Conservation (phyloP, 2,888 invertebrate species). For the Thereva nobilitata region DNA sequence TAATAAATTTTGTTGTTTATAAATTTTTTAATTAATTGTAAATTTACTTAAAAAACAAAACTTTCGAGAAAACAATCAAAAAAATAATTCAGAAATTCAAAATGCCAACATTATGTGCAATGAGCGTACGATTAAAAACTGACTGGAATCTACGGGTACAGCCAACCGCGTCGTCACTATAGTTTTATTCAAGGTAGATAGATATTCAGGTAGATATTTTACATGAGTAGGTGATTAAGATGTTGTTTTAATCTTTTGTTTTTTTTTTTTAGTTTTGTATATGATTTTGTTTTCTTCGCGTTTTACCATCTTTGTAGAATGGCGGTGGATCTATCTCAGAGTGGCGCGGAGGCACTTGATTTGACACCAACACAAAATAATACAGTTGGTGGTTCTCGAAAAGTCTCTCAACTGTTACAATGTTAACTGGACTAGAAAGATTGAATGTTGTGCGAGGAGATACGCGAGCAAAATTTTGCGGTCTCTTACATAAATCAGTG, state of each 20-base stretch:
- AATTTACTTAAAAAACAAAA: neutral
- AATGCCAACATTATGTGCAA: conserved; percentile 21
- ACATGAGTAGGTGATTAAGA: too few species aligned
- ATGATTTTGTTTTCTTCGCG: too few species aligned
- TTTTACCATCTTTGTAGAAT: too few species aligned
- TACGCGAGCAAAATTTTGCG: neutral
- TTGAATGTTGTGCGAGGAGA: neutral
- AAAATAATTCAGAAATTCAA: conserved; percentile 13
- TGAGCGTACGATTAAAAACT: conserved; percentile 11
- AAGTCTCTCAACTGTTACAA: conserved; percentile 6
- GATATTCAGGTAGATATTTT: too few species aligned
- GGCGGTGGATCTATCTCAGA: too few species aligned
- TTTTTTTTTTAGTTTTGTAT: too few species aligned
- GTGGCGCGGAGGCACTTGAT: too few species aligned
- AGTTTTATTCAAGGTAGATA: too few species aligned
- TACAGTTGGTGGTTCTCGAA: neutral
- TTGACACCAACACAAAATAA: too few species aligned
- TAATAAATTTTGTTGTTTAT: neutral
- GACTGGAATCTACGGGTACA: too few species aligned
- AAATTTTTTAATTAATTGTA: conserved; percentile 1
- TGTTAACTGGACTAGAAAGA: conserved; percentile 21
- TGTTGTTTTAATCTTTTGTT: too few species aligned
- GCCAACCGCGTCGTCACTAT: too few species aligned
- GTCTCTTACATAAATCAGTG: conserved; percentile 11
- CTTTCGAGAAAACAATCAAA: neutral